Evolutionary conservation across 2,113 vertebrate genomes (phyloP).

Genomic region (Oncorhynchus nerka): DNA sequence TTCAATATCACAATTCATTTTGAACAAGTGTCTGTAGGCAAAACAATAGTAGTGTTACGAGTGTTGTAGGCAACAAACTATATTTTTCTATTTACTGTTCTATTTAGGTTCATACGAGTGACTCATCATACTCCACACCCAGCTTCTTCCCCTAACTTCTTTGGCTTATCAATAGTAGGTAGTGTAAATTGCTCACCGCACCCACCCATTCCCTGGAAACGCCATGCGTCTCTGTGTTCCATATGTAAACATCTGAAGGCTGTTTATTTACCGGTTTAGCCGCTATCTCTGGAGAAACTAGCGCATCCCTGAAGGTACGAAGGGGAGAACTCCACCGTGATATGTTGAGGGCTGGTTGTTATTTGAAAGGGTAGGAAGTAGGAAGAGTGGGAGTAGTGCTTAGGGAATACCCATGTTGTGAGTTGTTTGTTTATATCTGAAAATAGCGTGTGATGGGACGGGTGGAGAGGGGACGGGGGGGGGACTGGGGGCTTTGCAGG

Average conservation of each 20-base stretch:
- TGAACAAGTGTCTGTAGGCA: too few species aligned
- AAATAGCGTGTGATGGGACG: not conserved
- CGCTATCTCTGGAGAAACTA: conserved; percentile 44
- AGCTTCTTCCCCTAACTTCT: too few species aligned
- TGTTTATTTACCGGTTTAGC: conserved; percentile 66
- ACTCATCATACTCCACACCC: too few species aligned
- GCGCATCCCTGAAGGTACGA: not conserved
- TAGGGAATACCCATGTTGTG: conserved; percentile 27
- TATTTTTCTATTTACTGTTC: too few species aligned
- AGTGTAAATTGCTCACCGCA: conserved; percentile 38
- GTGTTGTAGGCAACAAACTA: too few species aligned
- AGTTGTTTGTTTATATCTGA: conserved; percentile 45
- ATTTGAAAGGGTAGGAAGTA: not conserved
- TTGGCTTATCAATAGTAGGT: not conserved
- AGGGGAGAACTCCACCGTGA: not conserved
- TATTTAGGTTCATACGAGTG: too few species aligned
- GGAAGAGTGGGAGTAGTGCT: conserved; percentile 21
- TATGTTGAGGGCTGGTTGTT: not conserved
- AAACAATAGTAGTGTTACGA: too few species aligned
- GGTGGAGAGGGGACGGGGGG: not conserved
- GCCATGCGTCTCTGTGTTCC: conserved; percentile 34
- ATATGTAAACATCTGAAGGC: conserved; percentile 72
- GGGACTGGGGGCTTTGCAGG: not conserved
- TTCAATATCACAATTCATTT: too few species aligned
- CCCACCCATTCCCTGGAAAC: conserved; percentile 43